Conservation (phyloP, 64 coral and sea anemone genomes). For the Pocillopora verrucosa region DNA sequence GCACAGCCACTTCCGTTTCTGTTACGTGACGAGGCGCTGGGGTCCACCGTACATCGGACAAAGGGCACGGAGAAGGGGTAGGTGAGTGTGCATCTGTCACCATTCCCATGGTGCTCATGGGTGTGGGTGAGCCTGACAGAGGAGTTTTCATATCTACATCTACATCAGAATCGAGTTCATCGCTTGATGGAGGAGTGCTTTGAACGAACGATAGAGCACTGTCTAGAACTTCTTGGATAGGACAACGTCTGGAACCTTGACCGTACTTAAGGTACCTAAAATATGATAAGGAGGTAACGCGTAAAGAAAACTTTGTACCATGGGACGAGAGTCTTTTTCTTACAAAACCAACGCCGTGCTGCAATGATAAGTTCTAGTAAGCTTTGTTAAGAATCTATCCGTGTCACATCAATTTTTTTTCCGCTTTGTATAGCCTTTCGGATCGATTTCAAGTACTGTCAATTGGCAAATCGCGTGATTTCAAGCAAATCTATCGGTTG, state of each 20-base stretch:
- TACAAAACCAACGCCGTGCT: no score
- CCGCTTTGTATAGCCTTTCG: no score
- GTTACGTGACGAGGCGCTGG: conserved; percentile 73
- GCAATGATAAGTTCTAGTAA: no score
- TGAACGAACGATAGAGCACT: conserved; percentile 66
- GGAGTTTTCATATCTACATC: conserved; percentile 73
- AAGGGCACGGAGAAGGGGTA: conserved; percentile 18
- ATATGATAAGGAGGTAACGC: background rate
- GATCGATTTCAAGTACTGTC: no score
- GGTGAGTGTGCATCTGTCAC: background rate
- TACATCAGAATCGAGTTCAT: conserved; percentile 61
- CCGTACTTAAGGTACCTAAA: conserved; percentile 76
- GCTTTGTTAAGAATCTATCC: no score
- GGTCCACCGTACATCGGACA: conserved; percentile 20
- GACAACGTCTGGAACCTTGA: conserved; percentile 38
- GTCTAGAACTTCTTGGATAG: conserved; percentile 71
- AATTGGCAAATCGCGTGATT: no score
- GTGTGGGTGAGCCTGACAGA: conserved; percentile 49
- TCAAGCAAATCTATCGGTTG: no score
- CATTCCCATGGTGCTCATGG: conserved; percentile 13
- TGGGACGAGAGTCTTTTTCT: no score
- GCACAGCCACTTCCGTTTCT: conserved; percentile 39
- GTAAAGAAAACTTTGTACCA: background rate
- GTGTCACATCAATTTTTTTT: no score
- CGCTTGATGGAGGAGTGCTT: conserved; percentile 44